Percentiles rank a stretch among this genome's conserved stretches.
Evolutionary conservation across 2,113 vertebrate genomes (phyloP).

Genomic region (Tenebrosternarchus preto): DNA sequence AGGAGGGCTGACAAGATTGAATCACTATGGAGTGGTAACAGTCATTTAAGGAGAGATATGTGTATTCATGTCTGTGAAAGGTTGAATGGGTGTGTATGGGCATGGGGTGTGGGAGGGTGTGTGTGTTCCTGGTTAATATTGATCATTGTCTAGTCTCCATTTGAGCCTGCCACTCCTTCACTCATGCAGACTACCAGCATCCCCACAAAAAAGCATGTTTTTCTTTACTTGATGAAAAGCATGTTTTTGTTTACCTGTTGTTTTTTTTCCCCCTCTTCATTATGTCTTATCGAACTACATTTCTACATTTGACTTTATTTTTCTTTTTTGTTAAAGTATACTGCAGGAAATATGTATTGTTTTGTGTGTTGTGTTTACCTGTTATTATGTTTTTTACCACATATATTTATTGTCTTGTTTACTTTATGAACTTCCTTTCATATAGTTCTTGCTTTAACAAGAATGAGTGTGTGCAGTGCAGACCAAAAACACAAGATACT

Average conservation of each 20-base stretch:
- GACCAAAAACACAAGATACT: conserved; percentile 1
- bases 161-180: conserved; percentile 52
- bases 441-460: conserved; percentile 15
- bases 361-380: conserved; percentile 46
- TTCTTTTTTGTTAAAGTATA: conserved; percentile 61
- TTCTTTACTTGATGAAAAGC: not conserved
- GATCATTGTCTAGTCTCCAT: conserved; percentile 45
- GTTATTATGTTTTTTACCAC: conserved; percentile 37
- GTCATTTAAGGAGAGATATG: not conserved
- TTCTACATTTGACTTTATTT: conserved; percentile 25
- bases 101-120: conserved; percentile 12
- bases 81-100: not conserved
- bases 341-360: conserved; percentile 51
- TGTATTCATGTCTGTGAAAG: conserved; percentile 9
- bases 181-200: not conserved
- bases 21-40: not conserved
- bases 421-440: conserved; percentile 3
- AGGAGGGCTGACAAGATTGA: conserved; percentile 4
- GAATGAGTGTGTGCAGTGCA: conserved; percentile 3
- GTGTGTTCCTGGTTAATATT: conserved; percentile 38
- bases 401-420: conserved; percentile 51
- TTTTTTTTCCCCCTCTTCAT: conserved; percentile 14
- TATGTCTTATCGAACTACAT: conserved; percentile 45
- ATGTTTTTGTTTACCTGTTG: conserved; percentile 14
- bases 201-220: conserved; percentile 5